phyloP scores from a whole-genome alignment of 2,113 vertebrate species.

The Labeo catla region DNA sequence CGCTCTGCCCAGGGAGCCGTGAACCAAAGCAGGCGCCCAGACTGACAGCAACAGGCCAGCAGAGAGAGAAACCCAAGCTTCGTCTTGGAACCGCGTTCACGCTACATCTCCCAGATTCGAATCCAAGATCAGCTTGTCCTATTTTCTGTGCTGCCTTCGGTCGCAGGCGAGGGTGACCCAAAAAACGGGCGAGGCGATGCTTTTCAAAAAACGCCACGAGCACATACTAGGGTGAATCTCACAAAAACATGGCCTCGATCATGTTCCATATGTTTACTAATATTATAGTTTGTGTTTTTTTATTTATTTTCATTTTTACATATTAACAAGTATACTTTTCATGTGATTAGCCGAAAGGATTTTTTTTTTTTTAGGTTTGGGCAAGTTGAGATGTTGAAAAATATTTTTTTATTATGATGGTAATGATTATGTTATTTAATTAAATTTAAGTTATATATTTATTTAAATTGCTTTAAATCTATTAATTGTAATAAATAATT shows the following conservation, averaged over 20 bases:
- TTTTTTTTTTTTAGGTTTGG: too few relatives aligned
- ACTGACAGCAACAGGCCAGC: conserved; percentile 48
- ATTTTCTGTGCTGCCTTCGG: not conserved
- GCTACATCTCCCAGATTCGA: conserved; percentile 5
- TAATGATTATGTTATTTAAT: too few relatives aligned
- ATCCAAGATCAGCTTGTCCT: conserved; percentile 28
- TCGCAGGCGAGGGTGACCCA: not conserved
- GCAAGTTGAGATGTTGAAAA: too few relatives aligned
- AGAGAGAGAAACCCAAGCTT: conserved; percentile 52
- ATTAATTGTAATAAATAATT: too few relatives aligned
- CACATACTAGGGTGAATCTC: not conserved
- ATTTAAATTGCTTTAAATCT: too few relatives aligned
- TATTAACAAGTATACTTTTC: too few relatives aligned
- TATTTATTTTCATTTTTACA: too few relatives aligned
- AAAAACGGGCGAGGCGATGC: not conserved
- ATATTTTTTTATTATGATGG: too few relatives aligned
- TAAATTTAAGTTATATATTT: too few relatives aligned
- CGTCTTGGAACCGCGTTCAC: conserved; percentile 30
- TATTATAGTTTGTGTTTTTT: too few relatives aligned
- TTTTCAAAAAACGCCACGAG: not conserved
- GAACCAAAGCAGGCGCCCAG: conserved; percentile 61
- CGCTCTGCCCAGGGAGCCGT: conserved; percentile 60
- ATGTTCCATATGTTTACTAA: not conserved
- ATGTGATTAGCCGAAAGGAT: too few relatives aligned
- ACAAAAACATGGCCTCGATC: not conserved